Percentiles rank a stretch among this genome's conserved stretches.
Conservation (phyloP, 2,113 vertebrate species). For the Campylomormyrus numenius region DNA sequence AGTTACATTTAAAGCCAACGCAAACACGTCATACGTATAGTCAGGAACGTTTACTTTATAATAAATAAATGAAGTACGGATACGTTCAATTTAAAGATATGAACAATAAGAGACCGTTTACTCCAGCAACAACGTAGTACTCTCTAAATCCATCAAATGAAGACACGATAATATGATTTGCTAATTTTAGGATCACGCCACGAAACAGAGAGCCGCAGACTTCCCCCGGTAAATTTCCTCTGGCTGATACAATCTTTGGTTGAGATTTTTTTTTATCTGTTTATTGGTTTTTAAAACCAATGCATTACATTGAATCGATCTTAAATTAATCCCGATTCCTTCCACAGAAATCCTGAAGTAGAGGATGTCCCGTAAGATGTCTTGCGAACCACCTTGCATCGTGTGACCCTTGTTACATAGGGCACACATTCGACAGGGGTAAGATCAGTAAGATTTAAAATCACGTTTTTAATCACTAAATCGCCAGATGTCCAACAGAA, state of each 20-base stretch:
- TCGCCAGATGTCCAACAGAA: not conserved
- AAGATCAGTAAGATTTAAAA: not conserved
- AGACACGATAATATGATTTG: not conserved
- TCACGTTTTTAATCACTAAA: not conserved
- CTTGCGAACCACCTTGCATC: not conserved
- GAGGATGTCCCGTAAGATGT: not conserved
- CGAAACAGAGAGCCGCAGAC: not conserved
- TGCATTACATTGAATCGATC: not conserved
- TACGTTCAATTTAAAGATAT: not conserved
- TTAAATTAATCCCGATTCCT: not conserved
- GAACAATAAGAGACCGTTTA: not conserved
- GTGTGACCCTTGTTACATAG: not conserved
- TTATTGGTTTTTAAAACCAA: not conserved
- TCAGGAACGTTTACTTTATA: not conserved
- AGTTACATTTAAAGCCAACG: not conserved
- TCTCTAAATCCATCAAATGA: not conserved
- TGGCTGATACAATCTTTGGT: not conserved
- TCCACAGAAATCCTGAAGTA: too few species aligned
- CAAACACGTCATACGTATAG: not conserved
- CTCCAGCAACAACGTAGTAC: not conserved
- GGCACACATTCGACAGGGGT: not conserved
- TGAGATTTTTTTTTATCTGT: not conserved
- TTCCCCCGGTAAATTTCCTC: not conserved
- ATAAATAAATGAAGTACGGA: not conserved
- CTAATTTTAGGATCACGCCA: not conserved